phyloP scores from a whole-genome alignment of 2,888 invertebrate species.

The Bombylius major region DNA sequence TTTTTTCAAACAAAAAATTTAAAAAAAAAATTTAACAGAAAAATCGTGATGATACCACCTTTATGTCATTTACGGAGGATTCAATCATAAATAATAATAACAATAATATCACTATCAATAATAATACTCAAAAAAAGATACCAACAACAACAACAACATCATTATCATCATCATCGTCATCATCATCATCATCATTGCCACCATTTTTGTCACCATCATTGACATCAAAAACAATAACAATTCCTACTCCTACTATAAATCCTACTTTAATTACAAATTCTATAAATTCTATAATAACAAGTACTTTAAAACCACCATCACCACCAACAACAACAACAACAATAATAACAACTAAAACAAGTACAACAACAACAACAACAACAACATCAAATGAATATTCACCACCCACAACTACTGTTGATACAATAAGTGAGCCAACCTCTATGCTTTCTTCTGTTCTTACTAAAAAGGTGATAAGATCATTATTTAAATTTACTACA shows the following conservation, averaged over 20 bases:
- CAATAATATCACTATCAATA: conserved; percentile 8
- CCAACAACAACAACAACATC: conserved; percentile 17
- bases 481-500: not conserved
- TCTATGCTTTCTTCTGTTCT: conserved; percentile 10
- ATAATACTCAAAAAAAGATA: conserved; percentile 18
- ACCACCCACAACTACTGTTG: not conserved
- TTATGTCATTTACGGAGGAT: conserved; percentile 4
- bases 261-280: not conserved
- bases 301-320: not conserved
- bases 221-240: conserved; percentile 1
- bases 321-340: conserved; percentile 2
- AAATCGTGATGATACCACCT: conserved; percentile 4
- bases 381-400: not conserved
- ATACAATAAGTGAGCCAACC: conserved; percentile 6
- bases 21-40: conserved; percentile 3
- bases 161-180: not conserved
- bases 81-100: conserved; percentile 4
- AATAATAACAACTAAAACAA: conserved; percentile 5
- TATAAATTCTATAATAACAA: not conserved
- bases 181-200: not conserved
- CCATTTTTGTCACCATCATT: not conserved
- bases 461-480: conserved; percentile 11
- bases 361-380: conserved; percentile 8
- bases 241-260: not conserved
- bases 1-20: not conserved